Percentiles rank a stretch among this genome's conserved stretches.
Evolutionary conservation across 2,113 vertebrate genomes (phyloP).

Genomic region (Crocuta crocuta): DNA sequence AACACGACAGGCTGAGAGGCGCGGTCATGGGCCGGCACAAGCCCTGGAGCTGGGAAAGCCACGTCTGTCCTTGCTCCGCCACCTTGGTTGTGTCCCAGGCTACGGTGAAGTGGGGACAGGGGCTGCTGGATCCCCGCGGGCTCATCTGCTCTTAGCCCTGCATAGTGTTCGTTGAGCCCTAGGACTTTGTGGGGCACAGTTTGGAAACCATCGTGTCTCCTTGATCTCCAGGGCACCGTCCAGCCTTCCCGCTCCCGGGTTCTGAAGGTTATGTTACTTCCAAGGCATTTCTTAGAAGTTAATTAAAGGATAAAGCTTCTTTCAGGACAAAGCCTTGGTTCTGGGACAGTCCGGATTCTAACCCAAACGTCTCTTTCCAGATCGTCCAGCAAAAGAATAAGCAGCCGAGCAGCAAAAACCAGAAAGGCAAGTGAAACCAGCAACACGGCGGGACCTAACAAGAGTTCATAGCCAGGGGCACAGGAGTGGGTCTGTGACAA

Average conservation of each 20-base stretch:
- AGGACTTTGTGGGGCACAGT: not conserved
- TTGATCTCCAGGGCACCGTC: not conserved
- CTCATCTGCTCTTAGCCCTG: not conserved
- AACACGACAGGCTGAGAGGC: not conserved
- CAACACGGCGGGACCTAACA: constrained; percentile 77
- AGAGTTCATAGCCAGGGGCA: constrained; percentile 88
- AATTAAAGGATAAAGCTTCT: not conserved
- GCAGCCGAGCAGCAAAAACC: constrained; percentile 80
- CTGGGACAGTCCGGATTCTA: constrained; percentile 35
- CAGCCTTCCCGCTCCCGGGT: not conserved
- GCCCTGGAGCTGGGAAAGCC: not conserved
- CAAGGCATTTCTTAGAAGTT: not conserved
- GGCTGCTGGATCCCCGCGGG: not conserved
- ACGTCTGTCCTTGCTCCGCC: rapidly evolving
- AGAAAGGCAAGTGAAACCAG: constrained; percentile 85
- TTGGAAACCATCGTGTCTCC: not conserved
- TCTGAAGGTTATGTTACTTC: not conserved
- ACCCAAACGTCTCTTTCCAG: constrained; percentile 80
- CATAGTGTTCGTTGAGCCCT: not conserved
- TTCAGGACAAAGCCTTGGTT: not conserved
- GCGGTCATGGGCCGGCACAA: not conserved
- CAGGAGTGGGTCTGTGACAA: constrained; percentile 90
- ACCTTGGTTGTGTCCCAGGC: not conserved
- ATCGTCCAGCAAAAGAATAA: constrained; percentile 81
- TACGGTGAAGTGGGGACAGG: not conserved